A percentile compares a stretch with the other conserved stretches of the same genome.
phyloP scores from a whole-genome alignment of 2,113 vertebrate species.

The Chloropsis cyanopogon region DNA sequence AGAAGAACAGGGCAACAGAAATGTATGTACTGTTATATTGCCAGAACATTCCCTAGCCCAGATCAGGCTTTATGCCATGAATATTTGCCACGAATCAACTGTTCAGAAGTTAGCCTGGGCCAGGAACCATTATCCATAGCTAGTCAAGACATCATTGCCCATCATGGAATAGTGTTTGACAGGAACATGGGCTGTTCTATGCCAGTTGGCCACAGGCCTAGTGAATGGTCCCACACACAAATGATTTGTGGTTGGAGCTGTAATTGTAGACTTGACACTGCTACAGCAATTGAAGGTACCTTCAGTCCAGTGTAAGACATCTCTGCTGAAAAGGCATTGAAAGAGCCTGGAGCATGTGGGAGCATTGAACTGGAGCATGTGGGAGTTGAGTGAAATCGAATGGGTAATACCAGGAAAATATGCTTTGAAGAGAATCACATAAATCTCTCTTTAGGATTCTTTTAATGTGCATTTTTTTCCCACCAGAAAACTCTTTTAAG shows the following conservation, averaged over 20 bases:
- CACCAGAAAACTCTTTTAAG: not conserved
- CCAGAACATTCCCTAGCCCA: not conserved
- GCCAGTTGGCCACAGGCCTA: not conserved
- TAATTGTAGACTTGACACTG: not conserved
- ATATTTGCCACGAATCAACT: not conserved
- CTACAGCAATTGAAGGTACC: not conserved
- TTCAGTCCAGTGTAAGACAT: not conserved
- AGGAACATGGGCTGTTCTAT: not conserved
- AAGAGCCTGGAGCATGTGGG: not conserved
- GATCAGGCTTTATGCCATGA: not conserved
- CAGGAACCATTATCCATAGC: not conserved
- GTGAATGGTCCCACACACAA: not conserved
- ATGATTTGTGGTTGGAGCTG: not conserved
- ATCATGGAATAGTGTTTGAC: not conserved
- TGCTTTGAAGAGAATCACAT: not conserved
- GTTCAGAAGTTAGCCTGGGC: not conserved
- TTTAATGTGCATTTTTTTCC: not conserved
- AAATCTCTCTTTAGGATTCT: not conserved
- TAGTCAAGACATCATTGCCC: not conserved
- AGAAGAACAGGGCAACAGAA: not conserved
- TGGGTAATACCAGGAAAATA: not conserved
- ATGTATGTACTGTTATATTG: not conserved
- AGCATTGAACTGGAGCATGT: not conserved
- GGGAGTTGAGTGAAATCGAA: not conserved
- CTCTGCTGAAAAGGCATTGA: not conserved